These are phyloP conservation scores for Neolamprologus caudopunctatus DNA, from an alignment of 2,113 vertebrate species.

Conservation along the genomic window DNA sequence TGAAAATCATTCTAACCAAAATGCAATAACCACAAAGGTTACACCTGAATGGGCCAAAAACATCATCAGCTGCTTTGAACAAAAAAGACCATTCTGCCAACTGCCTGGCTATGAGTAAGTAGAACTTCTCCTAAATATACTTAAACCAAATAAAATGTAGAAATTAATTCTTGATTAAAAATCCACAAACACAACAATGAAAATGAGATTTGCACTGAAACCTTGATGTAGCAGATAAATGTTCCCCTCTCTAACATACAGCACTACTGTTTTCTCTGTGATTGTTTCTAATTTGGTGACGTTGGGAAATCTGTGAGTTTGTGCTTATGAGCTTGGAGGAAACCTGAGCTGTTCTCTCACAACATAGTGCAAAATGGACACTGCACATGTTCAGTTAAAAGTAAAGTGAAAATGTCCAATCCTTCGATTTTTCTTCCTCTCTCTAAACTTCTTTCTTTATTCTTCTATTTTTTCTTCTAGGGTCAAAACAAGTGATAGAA, in stretches of 20 bases:
- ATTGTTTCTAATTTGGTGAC: not conserved
- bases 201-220: not conserved
- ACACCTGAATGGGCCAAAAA: fast-evolving
- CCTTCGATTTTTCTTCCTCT: fast-evolving
- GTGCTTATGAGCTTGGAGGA: not conserved
- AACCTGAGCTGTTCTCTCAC: too few species aligned
- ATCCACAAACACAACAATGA: not conserved
- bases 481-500: fast-evolving
- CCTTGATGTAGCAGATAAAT: not conserved
- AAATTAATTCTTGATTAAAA: fast-evolving
- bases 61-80: not conserved
- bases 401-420: fast-evolving
- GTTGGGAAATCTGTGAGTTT: not conserved
- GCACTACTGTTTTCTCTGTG: not conserved
- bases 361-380: too few species aligned
- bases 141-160: fast-evolving
- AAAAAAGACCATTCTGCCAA: too few species aligned
- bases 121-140: fast-evolving
- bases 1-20: fast-evolving
- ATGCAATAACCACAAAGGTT: too few species aligned
- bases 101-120: not conserved
- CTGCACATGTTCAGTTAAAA: too few species aligned
- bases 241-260: not conserved
- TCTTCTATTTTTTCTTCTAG: fast-evolving
- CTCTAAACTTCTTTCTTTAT: not conserved